Evolutionary conservation across 2,113 vertebrate genomes (phyloP).

Genomic region (Hemibagrus wyckioides): DNA sequence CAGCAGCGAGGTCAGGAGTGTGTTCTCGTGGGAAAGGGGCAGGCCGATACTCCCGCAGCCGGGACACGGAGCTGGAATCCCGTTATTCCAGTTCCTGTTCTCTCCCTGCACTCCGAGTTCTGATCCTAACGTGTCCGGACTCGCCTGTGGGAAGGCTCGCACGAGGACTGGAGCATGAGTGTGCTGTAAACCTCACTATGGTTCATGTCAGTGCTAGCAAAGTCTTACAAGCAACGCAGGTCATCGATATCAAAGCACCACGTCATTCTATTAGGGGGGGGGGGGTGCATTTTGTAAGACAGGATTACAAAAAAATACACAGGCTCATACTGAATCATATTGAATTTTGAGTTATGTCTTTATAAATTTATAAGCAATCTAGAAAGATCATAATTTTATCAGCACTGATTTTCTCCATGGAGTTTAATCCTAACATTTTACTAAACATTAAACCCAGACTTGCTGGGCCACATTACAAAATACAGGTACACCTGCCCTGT

Average conservation of each 20-base stretch:
- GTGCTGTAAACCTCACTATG: background rate
- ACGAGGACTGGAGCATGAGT: conserved; percentile 33
- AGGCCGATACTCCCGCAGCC: conserved; percentile 53
- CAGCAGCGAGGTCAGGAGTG: conserved; percentile 24
- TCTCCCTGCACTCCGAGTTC: conserved; percentile 49
- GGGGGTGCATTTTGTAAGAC: background rate
- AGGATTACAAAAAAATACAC: background rate
- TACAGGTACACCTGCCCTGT: conserved; percentile 24
- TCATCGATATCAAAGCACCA: background rate
- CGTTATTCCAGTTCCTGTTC: conserved; percentile 52
- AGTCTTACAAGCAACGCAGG: background rate
- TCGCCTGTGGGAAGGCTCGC: conserved; percentile 36
- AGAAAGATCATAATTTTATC: too few relatives aligned
- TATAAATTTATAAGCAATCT: too few relatives aligned
- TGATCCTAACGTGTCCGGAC: conserved; percentile 49
- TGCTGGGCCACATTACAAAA: background rate
- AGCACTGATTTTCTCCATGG: background rate
- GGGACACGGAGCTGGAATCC: conserved; percentile 51
- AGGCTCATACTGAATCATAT: background rate
- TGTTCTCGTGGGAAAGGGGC: conserved; percentile 56
- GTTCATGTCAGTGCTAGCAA: conserved; percentile 13
- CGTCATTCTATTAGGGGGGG: conserved; percentile 10
- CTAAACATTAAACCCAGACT: background rate
- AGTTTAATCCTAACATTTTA: background rate
- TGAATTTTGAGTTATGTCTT: background rate